These are phyloP conservation scores for Gibbula magus DNA, from an alignment of 2,888 invertebrate genomes.

Conservation along the genomic window DNA sequence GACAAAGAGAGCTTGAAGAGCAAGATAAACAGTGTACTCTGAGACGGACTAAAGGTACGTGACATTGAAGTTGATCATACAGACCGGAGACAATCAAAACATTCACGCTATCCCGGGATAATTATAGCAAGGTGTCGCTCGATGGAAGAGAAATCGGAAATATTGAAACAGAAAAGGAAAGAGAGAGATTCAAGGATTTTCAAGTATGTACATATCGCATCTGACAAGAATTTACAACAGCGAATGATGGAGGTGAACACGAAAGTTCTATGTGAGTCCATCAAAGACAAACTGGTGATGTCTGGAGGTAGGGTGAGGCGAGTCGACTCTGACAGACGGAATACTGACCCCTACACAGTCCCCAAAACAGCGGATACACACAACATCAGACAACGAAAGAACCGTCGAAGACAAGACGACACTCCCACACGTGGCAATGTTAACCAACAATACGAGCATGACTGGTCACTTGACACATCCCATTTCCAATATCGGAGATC, in stretches of 20 bases:
- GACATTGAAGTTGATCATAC: background rate
- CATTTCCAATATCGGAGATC: no score
- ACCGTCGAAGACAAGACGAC: no score
- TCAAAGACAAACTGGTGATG: no score
- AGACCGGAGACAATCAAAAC: background rate
- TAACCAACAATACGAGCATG: no score
- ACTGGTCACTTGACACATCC: no score
- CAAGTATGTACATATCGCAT: background rate
- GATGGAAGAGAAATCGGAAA: background rate
- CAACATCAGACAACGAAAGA: no score
- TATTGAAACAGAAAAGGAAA: background rate
- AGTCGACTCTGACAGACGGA: background rate
- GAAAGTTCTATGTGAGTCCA: background rate
- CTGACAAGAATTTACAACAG: background rate
- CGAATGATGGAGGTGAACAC: background rate
- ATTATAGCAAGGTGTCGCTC: background rate
- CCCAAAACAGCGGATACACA: no score
- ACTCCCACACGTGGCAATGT: no score
- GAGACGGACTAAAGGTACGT: background rate
- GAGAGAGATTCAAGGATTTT: background rate
- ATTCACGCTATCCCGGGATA: background rate
- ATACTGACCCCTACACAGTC: no score
- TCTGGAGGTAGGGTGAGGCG: background rate
- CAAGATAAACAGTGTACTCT: background rate
- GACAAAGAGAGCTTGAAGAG: background rate